Evolutionary conservation across 1,140 invertebrate species (phyloP).

Genomic region (Phymastichus coffea): DNA sequence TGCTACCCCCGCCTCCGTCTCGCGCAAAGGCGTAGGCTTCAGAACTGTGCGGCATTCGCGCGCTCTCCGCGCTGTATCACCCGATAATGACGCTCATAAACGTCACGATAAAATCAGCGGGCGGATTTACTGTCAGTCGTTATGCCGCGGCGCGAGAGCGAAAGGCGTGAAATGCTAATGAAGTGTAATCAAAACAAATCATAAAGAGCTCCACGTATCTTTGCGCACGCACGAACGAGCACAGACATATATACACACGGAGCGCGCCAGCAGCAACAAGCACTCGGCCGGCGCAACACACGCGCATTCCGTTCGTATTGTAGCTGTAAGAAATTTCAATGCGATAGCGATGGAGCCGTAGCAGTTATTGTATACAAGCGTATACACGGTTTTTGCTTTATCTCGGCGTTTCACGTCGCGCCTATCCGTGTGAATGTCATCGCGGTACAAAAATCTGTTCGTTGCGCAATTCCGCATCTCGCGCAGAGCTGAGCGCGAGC

Average conservation of each 20-base stretch:
- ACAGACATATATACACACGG: not conserved
- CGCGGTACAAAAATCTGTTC: no score
- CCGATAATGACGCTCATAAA: conserved; percentile 57
- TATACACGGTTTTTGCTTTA: no score
- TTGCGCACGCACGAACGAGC: not conserved
- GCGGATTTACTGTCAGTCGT: conserved; percentile 50
- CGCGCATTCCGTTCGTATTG: not conserved
- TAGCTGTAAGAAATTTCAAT: no score
- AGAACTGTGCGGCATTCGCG: conserved; percentile 46
- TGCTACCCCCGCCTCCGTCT: conserved; percentile 36
- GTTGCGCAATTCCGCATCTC: no score
- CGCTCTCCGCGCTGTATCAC: conserved; percentile 31
- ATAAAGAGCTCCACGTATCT: conserved; percentile 38
- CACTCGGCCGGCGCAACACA: not conserved
- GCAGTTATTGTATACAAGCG: no score
- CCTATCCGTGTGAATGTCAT: no score
- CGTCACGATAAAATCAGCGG: conserved; percentile 56
- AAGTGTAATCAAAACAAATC: conserved; percentile 56
- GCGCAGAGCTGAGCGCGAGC: no score
- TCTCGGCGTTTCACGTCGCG: no score
- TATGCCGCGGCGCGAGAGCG: no score
- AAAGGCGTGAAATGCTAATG: conserved; percentile 53
- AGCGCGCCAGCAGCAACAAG: not conserved
- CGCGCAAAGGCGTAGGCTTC: conserved; percentile 55
- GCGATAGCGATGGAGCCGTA: no score